Evolutionary conservation across 1,140 invertebrate species (phyloP), one percentile per base, ranked within the genome.

Genomic region (Sitobion miscanthi): DNA sequence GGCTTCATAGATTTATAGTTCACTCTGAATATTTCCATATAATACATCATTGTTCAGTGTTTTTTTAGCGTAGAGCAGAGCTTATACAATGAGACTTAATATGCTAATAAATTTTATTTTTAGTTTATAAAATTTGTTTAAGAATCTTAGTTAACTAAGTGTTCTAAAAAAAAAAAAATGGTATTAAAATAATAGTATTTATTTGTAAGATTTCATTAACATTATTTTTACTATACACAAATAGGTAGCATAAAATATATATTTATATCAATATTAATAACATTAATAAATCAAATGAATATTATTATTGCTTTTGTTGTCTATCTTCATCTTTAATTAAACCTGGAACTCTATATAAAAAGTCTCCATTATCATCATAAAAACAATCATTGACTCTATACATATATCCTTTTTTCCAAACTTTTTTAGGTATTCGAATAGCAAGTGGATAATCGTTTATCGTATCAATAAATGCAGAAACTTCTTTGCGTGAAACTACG

Each of bases 351-450:
- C 97, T 95, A 94, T 97, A 97, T 35, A 98, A 96, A 96, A 97
- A 97, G 95, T 96, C 95, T 1, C 97, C 97, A 96, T 97, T 97
- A 95, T 96, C 95, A 95, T 97, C 97, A 95, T 98, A 98, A 95
- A 96, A 98, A 94, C 97, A 97, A 95, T 98, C 97, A 94, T 96
- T 96, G 3, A 97, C 95, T 95, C 96, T 96, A 94, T 94, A 94
- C 0, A 88, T 35, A 30, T 88, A 69, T n/a, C 83, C 94, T 88
- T 91, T 88, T 89, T 94, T 93, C 47, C 90, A 93, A 90, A 54
- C 85, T 92, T 91, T 89, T 94, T 93, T 94, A 11, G 94, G 94
- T 83, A 94, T 94, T 69, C 82, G 38, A 88, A 94, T 94, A 9
- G 77, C 77, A 23, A 94, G 47, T 91, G 93, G 93, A 49, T 91